Percentiles rank a stretch among this genome's conserved stretches.
Conservation (phyloP, 2,888 invertebrate genomes). For the Athalia circularis region DNA sequence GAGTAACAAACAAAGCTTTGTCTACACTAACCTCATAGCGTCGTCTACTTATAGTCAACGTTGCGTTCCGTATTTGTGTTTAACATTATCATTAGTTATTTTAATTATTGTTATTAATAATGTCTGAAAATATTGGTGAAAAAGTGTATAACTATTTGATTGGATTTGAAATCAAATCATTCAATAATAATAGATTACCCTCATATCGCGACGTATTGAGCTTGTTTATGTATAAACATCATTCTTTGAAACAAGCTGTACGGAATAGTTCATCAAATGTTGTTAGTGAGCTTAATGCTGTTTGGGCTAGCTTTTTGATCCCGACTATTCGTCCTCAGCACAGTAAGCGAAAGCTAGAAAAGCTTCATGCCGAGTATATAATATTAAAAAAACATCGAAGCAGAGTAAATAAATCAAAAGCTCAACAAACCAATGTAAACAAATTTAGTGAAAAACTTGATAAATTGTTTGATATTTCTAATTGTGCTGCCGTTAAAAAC, state of each 20-base stretch:
- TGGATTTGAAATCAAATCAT: background rate
- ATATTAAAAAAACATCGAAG: background rate
- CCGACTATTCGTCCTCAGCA: constrained; percentile 18
- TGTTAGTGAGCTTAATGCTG: background rate
- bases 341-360: constrained; percentile 2
- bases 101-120: background rate
- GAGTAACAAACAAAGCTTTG: constrained; percentile 8
- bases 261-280: background rate
- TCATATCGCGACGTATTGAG: constrained; percentile 1
- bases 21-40: background rate
- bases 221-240: constrained; percentile 7
- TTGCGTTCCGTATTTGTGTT: constrained; percentile 1
- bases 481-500: background rate
- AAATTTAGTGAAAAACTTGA: constrained; percentile 4
- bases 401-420: background rate
- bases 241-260: background rate
- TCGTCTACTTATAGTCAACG: background rate
- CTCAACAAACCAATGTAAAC: background rate
- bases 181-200: constrained; percentile 13
- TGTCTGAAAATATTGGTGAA: constrained; percentile 3
- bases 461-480: constrained; percentile 10
- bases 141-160: background rate
- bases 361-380: background rate
- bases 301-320: constrained; percentile 9
- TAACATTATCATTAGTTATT: too few species aligned